Conservation (phyloP, 1,140 invertebrate species). For the Drosophila tsacasi region DNA sequence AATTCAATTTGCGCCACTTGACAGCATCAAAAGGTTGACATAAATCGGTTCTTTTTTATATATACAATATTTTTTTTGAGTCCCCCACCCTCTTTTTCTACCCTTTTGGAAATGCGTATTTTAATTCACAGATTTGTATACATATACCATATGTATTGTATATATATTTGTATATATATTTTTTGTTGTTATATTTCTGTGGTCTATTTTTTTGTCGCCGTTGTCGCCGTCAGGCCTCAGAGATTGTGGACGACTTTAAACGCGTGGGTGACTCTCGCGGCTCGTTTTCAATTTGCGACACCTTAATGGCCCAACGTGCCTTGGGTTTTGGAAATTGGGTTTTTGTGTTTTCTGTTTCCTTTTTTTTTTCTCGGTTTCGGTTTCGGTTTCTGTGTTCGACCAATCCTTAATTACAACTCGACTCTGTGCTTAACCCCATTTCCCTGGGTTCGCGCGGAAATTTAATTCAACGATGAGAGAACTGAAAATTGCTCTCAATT, state of each 20-base stretch:
- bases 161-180: slow-evolving; percentile 1
- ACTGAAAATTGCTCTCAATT: slow-evolving; percentile 68
- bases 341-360: slow-evolving; percentile 20
- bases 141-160: neutral
- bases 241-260: slow-evolving; percentile 48
- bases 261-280: slow-evolving; percentile 25
- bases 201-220: neutral
- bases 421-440: slow-evolving; percentile 8
- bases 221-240: slow-evolving; percentile 25
- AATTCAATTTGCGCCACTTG: slow-evolving; percentile 71
- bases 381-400: slow-evolving; percentile 9
- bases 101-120: slow-evolving; percentile 14
- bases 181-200: neutral
- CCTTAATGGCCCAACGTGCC: slow-evolving; percentile 62
- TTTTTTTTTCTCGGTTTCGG: neutral
- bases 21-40: slow-evolving; percentile 71
- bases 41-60: slow-evolving; percentile 32
- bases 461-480: slow-evolving; percentile 50
- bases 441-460: slow-evolving; percentile 22
- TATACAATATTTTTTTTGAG: slow-evolving; percentile 4
- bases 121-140: neutral
- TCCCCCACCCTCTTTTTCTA: neutral
- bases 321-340: slow-evolving; percentile 22
- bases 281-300: slow-evolving; percentile 69
- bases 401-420: slow-evolving; percentile 31